Evolutionary conservation across 2,797 vertebrate species (phyloP), one percentile per base, ranked within the genome.

Genomic region (Strix occidentalis): DNA sequence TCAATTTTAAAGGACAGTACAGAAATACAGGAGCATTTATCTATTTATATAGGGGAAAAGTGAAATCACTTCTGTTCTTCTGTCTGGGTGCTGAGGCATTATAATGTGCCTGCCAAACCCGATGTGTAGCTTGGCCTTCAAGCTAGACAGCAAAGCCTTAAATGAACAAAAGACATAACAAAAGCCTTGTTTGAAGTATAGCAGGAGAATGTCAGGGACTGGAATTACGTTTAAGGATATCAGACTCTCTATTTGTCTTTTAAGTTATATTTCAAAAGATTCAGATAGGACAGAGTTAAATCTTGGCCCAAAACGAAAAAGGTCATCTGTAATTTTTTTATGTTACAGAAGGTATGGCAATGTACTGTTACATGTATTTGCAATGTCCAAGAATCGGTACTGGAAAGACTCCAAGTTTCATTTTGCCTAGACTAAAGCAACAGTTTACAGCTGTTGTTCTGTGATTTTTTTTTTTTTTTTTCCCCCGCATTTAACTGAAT

Each of bases 51-150:
- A 68, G 75, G 71, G 53, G 46, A 50, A 83, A 89, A 78, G 68
- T 48, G 76, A 89, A 95, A 83, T 94, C 61, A n/a, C 61, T 87
- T 64, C 37, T 90, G 29, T 50, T 77, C 89, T 83, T 83, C 84
- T 75, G 41, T 83, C 61, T 89, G 86, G 51, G 54, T 75, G 79
- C 23, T 1, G 82, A 68, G 87, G 79, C 90, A 75, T 75, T 89
- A 60, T 25, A 75, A 60, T n/a, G 46, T 92, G 84, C 57, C 75
- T 92, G 71, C 75, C 92, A 95, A 77, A 48, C 65, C 78, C 61
- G 2, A 4, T 45, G 75, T 33, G 79, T 91, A 74, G 96, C 68
- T 90, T 83, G 93, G 89, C 82, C 95, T 91, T 95, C 86, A 69
- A 81, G 54, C 61, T 25, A 56, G 75, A 28, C 54, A 71, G 87